Evolutionary conservation across 2,797 vertebrate species (phyloP), one percentile per base, ranked within the genome.

Genomic region (Poeciliopsis paucimaculata): DNA sequence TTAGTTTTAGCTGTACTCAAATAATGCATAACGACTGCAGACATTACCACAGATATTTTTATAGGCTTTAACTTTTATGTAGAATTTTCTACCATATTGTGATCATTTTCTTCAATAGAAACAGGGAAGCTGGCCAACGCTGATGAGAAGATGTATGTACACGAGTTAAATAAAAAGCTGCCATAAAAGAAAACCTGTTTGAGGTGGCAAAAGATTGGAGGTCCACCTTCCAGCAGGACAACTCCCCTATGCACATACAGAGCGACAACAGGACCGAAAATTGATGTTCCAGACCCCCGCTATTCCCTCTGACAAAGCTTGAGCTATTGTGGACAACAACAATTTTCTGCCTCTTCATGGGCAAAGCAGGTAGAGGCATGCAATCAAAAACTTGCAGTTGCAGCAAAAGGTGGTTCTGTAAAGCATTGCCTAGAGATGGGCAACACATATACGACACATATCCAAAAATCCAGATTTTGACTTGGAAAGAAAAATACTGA

Each of bases 301-400:
- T 11, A n/a, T 13, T 3, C 36, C 43, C 36, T 68, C 20, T 68
- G 64, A 68, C 36, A 41, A 20, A 23, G 18, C 62, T 41, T 41
- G 66, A n/a, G 23, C 23, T 70, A 43, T 43, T 70, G 20, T 70
- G 39, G 66, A 11, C 66, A 70, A 70, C 68, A 71, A 8, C 68
- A 45, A 60, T 71, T 31, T 71, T 43, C 68, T 71, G 5, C 41
- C 68, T 71, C 41, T 71, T n/a, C 41, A 7, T 71, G 68, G 41
- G 23, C 39, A 43, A n/a, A 71, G 39, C 26, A 71, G 68, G 68
- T 28, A 45, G 12, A n/a, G 23, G 41, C 68, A 71, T 71, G 41
- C 41, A 71, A 71, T 71, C 41, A 71, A 45, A 71, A 12, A 71
- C 68, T 16, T 71, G 23, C 41, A 71, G 39, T 26, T 70, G 39